A percentile compares a stretch with the other conserved stretches of the same genome.
phyloP scores from a whole-genome alignment of 2,797 vertebrate genomes.

The Meriones psammophilus region DNA sequence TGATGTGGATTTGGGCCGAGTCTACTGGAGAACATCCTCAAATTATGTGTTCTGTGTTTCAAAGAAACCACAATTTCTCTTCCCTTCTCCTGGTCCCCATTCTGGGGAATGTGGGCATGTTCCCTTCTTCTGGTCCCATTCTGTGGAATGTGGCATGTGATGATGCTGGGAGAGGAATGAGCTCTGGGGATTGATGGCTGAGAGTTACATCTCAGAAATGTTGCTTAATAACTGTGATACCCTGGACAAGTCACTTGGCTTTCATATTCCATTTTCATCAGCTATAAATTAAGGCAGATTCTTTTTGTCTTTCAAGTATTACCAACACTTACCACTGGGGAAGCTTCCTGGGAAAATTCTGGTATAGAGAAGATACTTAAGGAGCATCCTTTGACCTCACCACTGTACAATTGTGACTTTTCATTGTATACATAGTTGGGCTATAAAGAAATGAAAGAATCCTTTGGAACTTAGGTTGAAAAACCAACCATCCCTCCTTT shows the following conservation, averaged over 20 bases:
- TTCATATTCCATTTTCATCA: background rate
- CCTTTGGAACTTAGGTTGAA: constrained; percentile 3
- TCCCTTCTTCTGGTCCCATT: background rate
- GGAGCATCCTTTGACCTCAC: constrained; percentile 11
- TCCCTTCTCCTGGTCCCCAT: background rate
- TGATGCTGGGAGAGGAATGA: background rate
- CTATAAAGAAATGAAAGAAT: constrained; percentile 32
- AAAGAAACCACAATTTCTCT: constrained; percentile 78
- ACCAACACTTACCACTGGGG: background rate
- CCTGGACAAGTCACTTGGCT: background rate
- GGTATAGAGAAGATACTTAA: background rate
- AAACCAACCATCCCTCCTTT: background rate
- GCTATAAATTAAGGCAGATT: constrained; percentile 13
- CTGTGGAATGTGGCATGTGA: constrained; percentile 39
- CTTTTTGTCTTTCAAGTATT: background rate
- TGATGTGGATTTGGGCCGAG: constrained; percentile 81
- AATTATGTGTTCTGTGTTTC: constrained; percentile 77
- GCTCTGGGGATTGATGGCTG: background rate
- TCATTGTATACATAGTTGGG: background rate
- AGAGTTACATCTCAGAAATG: background rate
- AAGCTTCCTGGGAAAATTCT: background rate
- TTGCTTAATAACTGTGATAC: background rate
- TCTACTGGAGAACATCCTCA: constrained; percentile 76
- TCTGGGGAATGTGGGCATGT: background rate
- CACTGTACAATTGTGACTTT: background rate